Evolutionary conservation across 1,140 invertebrate genomes (phyloP), one percentile per base, ranked within the genome.

Genomic region (Goniozus legneri): DNA sequence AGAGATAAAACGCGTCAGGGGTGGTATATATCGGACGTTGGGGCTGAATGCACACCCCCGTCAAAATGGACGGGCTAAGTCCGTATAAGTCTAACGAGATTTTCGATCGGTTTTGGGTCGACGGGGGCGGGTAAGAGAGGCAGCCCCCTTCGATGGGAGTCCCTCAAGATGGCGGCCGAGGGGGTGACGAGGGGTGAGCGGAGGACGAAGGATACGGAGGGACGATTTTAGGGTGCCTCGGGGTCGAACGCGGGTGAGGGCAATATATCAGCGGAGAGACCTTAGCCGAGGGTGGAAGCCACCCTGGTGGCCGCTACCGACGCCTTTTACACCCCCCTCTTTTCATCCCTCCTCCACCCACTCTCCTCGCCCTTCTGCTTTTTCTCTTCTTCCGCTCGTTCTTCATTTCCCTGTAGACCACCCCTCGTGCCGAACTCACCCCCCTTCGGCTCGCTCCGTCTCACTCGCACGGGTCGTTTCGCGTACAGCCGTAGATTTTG

Each of bases 21-120:
- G 24, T 27, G 24, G 24, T 27, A 10, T 4, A 27, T 27, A 10
- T 41, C 12, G 42, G 35, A 44, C n/a, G n/a, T n/a, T n/a, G n/a
- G n/a, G n/a, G n/a, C n/a, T n/a, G n/a, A n/a, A n/a, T n/a, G n/a
- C 8, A 58, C 45, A 53, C 56, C 60, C 56, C 57, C 65, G 69
- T 73, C 71, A 76, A 75, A 75, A 75, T 75, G 72, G 73, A 74
- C 70, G 57, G 57, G 65, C 71, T 71, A 73, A 73, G 65, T 66
- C 63, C 66, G 62, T 66, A 72, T 73, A 75, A 73, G 66, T 75
- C 71, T 73, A 75, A 75, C 70, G 60, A 72, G 71, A 76, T 76
- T 76, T 71, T 68, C 69, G 69, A 75, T 73, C 67, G 71, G 62
- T 58, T 50, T 52, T 14, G 24, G 32, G 31, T 2, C 6, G 27